Evolutionary conservation across 2,113 vertebrate species (phyloP), one percentile per base, ranked within the genome.

Genomic region (Myotis davidii): DNA sequence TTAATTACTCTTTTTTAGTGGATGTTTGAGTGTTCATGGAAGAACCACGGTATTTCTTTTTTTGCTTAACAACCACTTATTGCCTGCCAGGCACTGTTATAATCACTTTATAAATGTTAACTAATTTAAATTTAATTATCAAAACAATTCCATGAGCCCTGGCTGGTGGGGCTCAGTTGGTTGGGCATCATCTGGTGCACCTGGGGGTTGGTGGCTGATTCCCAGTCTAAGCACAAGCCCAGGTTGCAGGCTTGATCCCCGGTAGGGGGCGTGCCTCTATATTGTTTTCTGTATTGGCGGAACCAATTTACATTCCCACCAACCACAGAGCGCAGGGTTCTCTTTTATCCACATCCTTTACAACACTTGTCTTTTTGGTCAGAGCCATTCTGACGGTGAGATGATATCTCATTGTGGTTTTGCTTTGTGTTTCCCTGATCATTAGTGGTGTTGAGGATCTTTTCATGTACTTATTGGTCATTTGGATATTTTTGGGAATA

Each of bases 101-200:
- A 64, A 73, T 59, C 16, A n/a, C 8, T 39, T 92, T 42, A 72
- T 8, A 77, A 69, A 86, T 64, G 45, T 72, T 64, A 90, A 90
- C 13, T 56, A 90, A 96, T 50, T 78, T 92, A 70, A 90, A 96
- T 50, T 78, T 89, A 70, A 76, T 93, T 27, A 87, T 90, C 20
- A 83, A 61, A 94, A 87, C 34, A 83, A 64, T 70, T 32, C 37
- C 9, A 37, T 39, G 10, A 82, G 64, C 29, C 29, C 27, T 65
- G 61, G 61, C 29, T 2, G 5, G 64, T 65, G 64, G 27, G 64
- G 64, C 64, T 65, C 64, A 65, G 27, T 65, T 64, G 27, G 64
- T 65, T 65, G 64, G 64, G 64, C 5, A 14, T 65, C 64, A 65
- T 65, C 27, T 65, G 13, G 64, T 65, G 64, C 64, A 32, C 29